Conservation (phyloP, 2,797 vertebrate species). For the Gallinago solitaria region DNA sequence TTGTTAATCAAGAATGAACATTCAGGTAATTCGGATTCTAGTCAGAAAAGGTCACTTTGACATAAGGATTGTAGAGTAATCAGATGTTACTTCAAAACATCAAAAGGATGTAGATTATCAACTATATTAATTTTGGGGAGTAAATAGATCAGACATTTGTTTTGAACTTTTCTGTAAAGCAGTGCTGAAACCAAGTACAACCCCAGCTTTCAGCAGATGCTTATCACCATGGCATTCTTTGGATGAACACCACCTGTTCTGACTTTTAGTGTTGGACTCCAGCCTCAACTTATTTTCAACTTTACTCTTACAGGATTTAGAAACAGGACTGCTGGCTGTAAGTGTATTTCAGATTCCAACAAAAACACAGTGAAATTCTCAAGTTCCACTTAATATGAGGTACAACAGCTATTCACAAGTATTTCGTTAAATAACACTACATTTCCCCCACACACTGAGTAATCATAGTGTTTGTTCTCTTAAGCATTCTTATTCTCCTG, state of each 20-base stretch:
- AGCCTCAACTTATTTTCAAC: background rate
- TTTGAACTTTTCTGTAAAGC: background rate
- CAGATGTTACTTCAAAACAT: background rate
- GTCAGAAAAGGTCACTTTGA: background rate
- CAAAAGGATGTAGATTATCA: background rate
- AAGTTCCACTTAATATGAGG: background rate
- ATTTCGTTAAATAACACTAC: background rate
- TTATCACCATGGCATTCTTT: background rate
- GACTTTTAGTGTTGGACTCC: background rate
- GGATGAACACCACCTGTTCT: background rate
- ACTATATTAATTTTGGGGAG: background rate
- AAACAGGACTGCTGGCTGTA: background rate
- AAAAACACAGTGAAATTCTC: background rate
- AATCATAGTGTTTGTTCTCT: background rate
- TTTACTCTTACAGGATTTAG: background rate
- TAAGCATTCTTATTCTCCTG: background rate
- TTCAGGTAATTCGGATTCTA: background rate
- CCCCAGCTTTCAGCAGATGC: background rate
- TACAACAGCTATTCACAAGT: background rate
- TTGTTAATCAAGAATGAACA: background rate
- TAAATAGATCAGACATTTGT: background rate
- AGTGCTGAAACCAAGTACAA: rapidly evolving
- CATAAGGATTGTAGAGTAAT: background rate
- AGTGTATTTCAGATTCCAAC: background rate
- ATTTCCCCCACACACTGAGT: rapidly evolving